Evolutionary conservation across 2,797 vertebrate genomes (phyloP).

Genomic region (Gallinago stenura): DNA sequence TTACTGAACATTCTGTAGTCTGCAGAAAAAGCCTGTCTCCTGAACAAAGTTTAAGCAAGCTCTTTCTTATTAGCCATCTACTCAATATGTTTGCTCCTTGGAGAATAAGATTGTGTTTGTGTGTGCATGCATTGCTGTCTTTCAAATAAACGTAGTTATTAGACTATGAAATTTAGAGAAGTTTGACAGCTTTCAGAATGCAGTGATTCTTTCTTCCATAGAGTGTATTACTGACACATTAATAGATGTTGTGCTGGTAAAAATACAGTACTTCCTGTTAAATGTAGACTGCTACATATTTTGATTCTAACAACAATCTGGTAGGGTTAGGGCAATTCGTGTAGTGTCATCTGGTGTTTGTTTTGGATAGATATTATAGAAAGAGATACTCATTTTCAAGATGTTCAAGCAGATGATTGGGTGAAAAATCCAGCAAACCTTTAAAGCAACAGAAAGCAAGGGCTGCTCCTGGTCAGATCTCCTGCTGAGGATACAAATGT

Average conservation of each 20-base stretch:
- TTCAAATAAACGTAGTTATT: conserved; percentile 39
- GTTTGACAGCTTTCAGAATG: conserved; percentile 56
- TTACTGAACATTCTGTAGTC: background rate
- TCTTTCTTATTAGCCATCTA: conserved; percentile 26
- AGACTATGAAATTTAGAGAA: conserved; percentile 49
- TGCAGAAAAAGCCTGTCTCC: background rate
- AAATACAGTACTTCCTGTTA: conserved; percentile 77
- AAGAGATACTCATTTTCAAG: conserved; percentile 81
- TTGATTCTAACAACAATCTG: conserved; percentile 82
- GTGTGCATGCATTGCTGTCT: conserved; percentile 16
- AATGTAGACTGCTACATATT: conserved; percentile 79
- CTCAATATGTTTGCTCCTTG: background rate
- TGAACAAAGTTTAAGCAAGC: conserved; percentile 41
- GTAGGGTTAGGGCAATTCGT: conserved; percentile 78
- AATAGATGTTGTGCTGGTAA: conserved; percentile 70
- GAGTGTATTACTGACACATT: conserved; percentile 67
- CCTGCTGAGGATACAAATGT: conserved; percentile 68
- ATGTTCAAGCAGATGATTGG: conserved; percentile 82
- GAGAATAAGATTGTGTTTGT: conserved; percentile 50
- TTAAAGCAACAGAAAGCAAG: conserved; percentile 75
- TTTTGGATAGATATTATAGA: conserved; percentile 79
- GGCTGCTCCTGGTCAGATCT: conserved; percentile 66
- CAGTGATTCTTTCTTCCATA: conserved; percentile 38
- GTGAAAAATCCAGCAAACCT: conserved; percentile 76
- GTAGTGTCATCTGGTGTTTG: conserved; percentile 81